Conservation (phyloP, 2,888 invertebrate species). For the Periphyllus acericola region DNA sequence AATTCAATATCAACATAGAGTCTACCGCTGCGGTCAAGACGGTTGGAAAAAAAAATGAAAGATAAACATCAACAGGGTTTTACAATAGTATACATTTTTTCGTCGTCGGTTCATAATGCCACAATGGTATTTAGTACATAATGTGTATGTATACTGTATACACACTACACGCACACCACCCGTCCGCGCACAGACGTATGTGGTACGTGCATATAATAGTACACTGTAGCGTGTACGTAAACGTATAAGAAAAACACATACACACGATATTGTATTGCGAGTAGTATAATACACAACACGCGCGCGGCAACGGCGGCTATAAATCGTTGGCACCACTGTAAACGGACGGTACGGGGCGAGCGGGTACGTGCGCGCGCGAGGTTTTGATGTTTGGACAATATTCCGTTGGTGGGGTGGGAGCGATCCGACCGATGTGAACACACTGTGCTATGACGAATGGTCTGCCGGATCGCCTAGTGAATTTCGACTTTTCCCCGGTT, state of each 20-base stretch:
- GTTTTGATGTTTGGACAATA: constrained; percentile 54
- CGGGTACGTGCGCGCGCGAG: constrained; percentile 56
- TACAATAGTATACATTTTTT: background rate
- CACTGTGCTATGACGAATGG: constrained; percentile 62
- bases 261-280: background rate
- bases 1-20: background rate
- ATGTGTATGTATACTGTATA: background rate
- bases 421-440: constrained; percentile 61
- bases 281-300: background rate
- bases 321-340: constrained; percentile 60
- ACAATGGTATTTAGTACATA: background rate
- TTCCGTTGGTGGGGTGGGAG: constrained; percentile 61
- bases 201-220: background rate
- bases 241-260: background rate
- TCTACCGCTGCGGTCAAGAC: background rate
- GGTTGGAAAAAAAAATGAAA: background rate
- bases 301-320: background rate
- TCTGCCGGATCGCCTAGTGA: constrained; percentile 60
- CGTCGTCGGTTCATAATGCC: background rate
- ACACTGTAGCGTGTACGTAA: background rate
- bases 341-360: background rate
- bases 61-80: background rate
- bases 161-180: too few relatives aligned
- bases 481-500: constrained; percentile 62
- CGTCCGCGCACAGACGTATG: background rate